Base-by-base conservation (phyloP, 2,113 vertebrate species). In the Cyrtonyx montezumae region DNA sequence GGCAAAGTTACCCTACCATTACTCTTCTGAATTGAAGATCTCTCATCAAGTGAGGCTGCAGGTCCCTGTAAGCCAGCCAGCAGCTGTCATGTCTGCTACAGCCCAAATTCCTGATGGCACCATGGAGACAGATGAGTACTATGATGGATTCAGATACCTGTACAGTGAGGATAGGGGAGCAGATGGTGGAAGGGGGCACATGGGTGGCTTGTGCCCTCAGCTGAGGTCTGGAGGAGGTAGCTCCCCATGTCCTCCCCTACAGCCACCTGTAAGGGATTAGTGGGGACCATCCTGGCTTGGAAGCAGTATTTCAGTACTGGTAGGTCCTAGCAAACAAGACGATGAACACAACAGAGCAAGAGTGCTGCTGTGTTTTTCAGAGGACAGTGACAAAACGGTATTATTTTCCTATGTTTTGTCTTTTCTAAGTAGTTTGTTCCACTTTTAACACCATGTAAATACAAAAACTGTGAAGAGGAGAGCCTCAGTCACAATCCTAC, bases 61-160 rank as follows among this genome's bases (percentile, higher is more conserved):
- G 77, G 15, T 32, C 0, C 14, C 83, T 36, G 61, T 26, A 15
- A 23, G 14, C 19, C 75, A 34, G n/a, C 48, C 61, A 32, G 48
- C 61, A 23, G 49, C 70, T 83, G 73, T 65, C 63, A 62, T 30
- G 7, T 63, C 84, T 37, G 15, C 65, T 17, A 5, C 55, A 58
- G 76, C 61, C 51, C 76, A 51, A 19, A 18, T 21, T 87, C 45
- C 70, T 16, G 65, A 48, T n/a, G 67, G 46, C 46, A 3, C 6
- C 45, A 55, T 13, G 74, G 94, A 97, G 77, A 40, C 53, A 1
- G 97, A 97, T 7, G 98, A 98, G 37, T 97, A 95, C 73, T 98
- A 95, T 5, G 97, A 98, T 58, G 98, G 97, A n/a, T 97, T 98
- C 37, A 19, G 92, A 59, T 67, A 94, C 40, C 88, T 98, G 82